Percentiles rank a stretch among this genome's conserved stretches.
phyloP scores from a whole-genome alignment of 2,797 vertebrate species.

The Emys orbicularis region DNA sequence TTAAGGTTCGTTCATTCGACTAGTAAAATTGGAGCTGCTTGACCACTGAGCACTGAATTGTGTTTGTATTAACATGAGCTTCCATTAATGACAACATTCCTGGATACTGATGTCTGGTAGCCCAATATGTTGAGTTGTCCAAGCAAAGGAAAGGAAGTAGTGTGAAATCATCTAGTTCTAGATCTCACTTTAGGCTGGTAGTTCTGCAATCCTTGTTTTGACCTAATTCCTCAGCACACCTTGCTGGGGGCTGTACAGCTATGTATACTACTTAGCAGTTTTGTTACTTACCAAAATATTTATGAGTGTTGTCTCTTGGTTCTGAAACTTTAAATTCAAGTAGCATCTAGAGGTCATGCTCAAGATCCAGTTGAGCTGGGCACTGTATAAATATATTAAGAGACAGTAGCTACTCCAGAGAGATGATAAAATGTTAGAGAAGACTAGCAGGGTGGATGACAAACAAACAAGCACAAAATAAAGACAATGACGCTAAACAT shows the following conservation, averaged over 20 bases:
- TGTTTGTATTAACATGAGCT: not conserved
- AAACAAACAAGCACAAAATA: not conserved
- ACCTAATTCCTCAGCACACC: not conserved
- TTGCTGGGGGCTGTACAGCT: not conserved
- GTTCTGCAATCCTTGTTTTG: not conserved
- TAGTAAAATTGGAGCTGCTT: not conserved
- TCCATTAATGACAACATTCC: not conserved
- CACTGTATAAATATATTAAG: not conserved
- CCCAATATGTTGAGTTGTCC: not conserved
- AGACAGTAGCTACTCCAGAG: not conserved
- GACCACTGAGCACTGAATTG: not conserved
- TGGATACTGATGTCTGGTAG: not conserved
- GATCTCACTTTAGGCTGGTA: not conserved
- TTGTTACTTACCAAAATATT: not conserved
- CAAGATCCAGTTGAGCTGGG: not conserved
- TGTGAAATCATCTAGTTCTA: not conserved
- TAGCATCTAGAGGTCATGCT: not conserved
- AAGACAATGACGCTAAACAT: not conserved
- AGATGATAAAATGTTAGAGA: not conserved
- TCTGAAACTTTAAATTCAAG: no score
- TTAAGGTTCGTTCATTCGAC: not conserved
- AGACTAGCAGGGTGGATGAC: not conserved
- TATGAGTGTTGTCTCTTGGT: not conserved
- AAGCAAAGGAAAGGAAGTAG: not conserved
- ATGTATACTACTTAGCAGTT: not conserved